Percentiles rank a stretch among this genome's conserved stretches.
Conservation (phyloP, 2,888 invertebrate genomes). For the Cephus sareptanus region DNA sequence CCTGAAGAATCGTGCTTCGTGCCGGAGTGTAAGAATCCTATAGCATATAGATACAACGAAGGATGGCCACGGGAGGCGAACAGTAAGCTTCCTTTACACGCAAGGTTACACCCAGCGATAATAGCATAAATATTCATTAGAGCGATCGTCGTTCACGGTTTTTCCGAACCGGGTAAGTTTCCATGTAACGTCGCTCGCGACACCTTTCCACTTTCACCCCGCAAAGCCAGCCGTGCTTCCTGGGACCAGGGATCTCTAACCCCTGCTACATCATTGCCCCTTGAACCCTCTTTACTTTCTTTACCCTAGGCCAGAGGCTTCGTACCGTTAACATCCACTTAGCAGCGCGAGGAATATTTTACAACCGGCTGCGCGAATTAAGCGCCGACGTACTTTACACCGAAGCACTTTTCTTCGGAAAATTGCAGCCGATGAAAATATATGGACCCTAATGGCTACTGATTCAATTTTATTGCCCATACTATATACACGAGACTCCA, state of each 20-base stretch:
- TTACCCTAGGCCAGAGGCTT: neutral
- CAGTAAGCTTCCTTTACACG: slow-evolving; percentile 23
- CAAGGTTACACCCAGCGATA: slow-evolving; percentile 29
- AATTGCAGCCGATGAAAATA: neutral
- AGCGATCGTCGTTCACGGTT: slow-evolving; percentile 6
- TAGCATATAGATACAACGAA: neutral
- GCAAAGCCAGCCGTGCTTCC: neutral
- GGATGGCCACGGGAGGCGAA: neutral
- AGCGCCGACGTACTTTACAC: neutral
- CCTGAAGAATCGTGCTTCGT: neutral
- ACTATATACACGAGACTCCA: neutral
- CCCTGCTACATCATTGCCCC: neutral
- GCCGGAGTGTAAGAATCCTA: neutral
- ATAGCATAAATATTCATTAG: slow-evolving; percentile 50
- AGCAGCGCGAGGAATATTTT: slow-evolving; percentile 1
- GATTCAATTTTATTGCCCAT: neutral
- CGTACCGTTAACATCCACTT: slow-evolving; percentile 6
- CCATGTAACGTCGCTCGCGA: neutral
- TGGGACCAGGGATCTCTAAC: neutral
- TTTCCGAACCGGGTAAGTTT: neutral
- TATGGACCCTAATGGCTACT: neutral
- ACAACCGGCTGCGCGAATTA: neutral
- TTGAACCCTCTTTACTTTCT: neutral
- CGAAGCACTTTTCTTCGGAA: neutral
- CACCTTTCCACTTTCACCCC: neutral